phyloP scores from a whole-genome alignment of 2,797 vertebrate genomes.

The Malurus leucopterus region DNA sequence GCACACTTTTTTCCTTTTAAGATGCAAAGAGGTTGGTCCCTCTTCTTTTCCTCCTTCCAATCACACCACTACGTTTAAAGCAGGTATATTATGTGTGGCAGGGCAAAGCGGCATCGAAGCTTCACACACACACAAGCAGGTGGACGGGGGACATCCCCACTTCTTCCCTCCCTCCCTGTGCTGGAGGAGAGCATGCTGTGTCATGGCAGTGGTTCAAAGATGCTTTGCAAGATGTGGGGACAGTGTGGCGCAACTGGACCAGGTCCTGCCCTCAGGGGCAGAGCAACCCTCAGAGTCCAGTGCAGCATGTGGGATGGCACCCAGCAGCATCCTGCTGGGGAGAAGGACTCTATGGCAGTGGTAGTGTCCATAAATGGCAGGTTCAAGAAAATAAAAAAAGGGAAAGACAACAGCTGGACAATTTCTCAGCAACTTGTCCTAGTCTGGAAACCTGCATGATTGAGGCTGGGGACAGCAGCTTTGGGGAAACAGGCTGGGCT shows the following conservation, averaged over 20 bases:
- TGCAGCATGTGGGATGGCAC: neutral
- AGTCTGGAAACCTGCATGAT: neutral
- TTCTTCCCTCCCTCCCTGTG: neutral
- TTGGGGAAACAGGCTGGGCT: neutral
- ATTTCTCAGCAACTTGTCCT: neutral
- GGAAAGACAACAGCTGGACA: neutral
- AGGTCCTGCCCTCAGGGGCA: neutral
- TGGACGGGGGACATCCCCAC: neutral
- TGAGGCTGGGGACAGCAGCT: neutral
- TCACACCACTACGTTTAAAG: constrained; percentile 20
- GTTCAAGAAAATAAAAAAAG: neutral
- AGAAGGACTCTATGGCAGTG: constrained; percentile 30
- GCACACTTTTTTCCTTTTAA: constrained; percentile 55
- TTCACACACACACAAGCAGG: constrained; percentile 45
- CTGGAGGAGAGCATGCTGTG: neutral
- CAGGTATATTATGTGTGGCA: neutral
- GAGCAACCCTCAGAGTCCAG: constrained; percentile 1
- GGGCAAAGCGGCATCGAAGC: constrained; percentile 34
- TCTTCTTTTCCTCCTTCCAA: constrained; percentile 31
- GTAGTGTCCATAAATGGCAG: neutral
- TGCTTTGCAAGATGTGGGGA: neutral
- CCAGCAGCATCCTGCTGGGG: neutral
- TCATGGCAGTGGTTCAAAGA: fast-evolving
- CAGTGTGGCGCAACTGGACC: neutral
- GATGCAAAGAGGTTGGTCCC: constrained; percentile 55